These are phyloP conservation scores for Apodemia mormo DNA, from an alignment of 2,888 invertebrate species.

Conservation along the genomic window DNA sequence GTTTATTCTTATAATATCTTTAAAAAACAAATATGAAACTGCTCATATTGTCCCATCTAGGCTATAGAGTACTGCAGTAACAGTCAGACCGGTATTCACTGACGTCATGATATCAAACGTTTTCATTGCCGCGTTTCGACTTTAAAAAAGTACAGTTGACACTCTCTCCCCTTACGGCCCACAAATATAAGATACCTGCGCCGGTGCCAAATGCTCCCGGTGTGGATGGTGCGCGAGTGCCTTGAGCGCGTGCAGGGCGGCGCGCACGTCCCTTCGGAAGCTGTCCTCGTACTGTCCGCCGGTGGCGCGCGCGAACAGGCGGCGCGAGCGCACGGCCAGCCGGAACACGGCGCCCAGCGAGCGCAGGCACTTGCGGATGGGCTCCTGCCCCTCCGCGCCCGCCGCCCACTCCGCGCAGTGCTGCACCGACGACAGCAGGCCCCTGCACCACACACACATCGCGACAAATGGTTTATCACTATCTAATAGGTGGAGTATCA, in stretches of 20 bases:
- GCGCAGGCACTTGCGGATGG: constrained; percentile 93
- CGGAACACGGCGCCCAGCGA: constrained; percentile 96
- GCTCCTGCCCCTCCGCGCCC: constrained; percentile 93
- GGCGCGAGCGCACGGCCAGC: constrained; percentile 93
- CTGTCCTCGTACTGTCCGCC: constrained; percentile 95
- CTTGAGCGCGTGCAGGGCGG: constrained; percentile 89
- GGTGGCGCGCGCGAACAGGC: constrained; percentile 91
- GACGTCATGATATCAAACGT: no score
- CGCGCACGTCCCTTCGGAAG: constrained; percentile 90
- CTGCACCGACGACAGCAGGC: constrained; percentile 92
- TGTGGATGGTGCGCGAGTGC: constrained; percentile 85
- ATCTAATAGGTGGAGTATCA: no score
- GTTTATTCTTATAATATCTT: no score
- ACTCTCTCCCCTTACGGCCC: no score
- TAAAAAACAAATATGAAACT: no score
- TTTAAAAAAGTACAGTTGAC: no score
- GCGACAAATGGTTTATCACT: no score
- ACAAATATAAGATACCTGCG: no score
- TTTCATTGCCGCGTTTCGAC: no score
- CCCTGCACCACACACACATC: constrained; percentile 72
- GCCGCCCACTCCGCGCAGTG: constrained; percentile 94
- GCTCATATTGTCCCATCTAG: no score
- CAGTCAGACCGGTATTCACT: no score
- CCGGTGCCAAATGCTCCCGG: constrained; percentile 83
- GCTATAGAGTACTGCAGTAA: no score